A percentile compares a stretch with the other conserved stretches of the same genome.
Evolutionary conservation across 1,140 invertebrate species (phyloP).

Genomic region (Musca vetustissima): DNA sequence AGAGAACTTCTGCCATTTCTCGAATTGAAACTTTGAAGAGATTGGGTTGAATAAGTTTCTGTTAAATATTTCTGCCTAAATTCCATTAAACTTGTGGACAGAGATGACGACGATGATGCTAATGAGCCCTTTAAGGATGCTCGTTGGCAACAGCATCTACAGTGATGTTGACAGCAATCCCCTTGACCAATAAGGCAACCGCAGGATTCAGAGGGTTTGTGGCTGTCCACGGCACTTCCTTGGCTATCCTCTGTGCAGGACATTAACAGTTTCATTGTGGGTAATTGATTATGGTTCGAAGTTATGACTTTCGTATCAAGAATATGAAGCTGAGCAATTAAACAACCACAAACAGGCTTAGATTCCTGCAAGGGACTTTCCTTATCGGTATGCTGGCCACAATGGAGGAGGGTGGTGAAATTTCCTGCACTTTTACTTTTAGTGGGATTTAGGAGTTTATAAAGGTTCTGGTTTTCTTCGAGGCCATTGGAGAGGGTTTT

Average conservation of each 20-base stretch:
- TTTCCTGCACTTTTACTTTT: background rate
- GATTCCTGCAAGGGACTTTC: too few relatives aligned
- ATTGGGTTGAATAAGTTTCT: background rate
- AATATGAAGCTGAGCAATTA: too few relatives aligned
- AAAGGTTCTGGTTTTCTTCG: background rate
- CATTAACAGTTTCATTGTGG: too few relatives aligned
- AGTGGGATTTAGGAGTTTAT: background rate
- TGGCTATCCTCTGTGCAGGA: too few relatives aligned
- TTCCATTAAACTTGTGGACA: background rate
- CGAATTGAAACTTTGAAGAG: background rate
- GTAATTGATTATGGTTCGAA: too few relatives aligned
- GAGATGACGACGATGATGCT: too few relatives aligned
- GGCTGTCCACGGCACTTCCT: background rate
- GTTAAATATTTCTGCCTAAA: background rate
- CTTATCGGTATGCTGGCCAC: background rate
- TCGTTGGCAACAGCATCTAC: background rate
- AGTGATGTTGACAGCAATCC: too few relatives aligned
- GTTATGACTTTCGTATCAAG: too few relatives aligned
- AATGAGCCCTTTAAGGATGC: too few relatives aligned
- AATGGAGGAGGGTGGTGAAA: background rate
- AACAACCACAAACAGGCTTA: too few relatives aligned
- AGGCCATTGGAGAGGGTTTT: background rate
- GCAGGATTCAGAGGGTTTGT: background rate
- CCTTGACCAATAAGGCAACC: background rate
- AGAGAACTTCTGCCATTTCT: too few relatives aligned